A percentile compares a stretch with the other conserved stretches of the same genome.
These are phyloP conservation scores for Drosophila subsilvestris DNA, from an alignment of 2,888 invertebrate species.

Conservation along the genomic window DNA sequence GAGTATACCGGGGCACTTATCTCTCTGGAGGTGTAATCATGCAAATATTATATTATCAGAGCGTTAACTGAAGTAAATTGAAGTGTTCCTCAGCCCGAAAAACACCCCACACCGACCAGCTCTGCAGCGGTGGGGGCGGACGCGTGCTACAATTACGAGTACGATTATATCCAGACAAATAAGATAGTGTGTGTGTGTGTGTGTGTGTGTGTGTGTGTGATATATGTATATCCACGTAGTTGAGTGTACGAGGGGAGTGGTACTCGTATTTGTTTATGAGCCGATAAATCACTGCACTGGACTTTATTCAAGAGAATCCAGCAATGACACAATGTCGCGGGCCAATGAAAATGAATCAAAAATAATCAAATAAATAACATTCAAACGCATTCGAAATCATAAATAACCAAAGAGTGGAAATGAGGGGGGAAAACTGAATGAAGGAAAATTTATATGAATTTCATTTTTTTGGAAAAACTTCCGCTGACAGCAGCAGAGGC, in stretches of 20 bases:
- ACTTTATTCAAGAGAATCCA: constrained; percentile 64
- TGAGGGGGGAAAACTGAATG: constrained; percentile 17
- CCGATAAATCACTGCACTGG: constrained; percentile 63
- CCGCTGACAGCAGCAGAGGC: constrained; percentile 67
- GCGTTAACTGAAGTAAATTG: constrained; percentile 18
- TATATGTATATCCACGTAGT: neutral
- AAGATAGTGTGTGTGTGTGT: constrained; percentile 23
- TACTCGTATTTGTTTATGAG: constrained; percentile 40
- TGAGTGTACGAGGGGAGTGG: neutral
- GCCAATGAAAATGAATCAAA: constrained; percentile 79
- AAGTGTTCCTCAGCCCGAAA: constrained; percentile 5
- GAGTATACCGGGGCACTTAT: constrained; percentile 8
- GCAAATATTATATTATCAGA: constrained; percentile 30
- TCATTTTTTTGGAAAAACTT: constrained; percentile 68
- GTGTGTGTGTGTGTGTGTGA: neutral
- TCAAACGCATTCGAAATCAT: constrained; percentile 49
- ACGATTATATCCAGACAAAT: constrained; percentile 29
- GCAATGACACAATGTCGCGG: constrained; percentile 72
- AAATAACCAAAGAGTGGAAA: constrained; percentile 48
- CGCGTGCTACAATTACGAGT: constrained; percentile 30
- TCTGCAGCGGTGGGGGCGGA: neutral
- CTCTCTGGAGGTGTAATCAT: constrained; percentile 15
- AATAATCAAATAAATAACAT: constrained; percentile 77
- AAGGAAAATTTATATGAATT: constrained; percentile 49
- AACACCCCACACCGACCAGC: neutral